These are phyloP conservation scores for Callithrix jacchus DNA, from an alignment of 2,113 vertebrate genomes.

Conservation along the genomic window DNA sequence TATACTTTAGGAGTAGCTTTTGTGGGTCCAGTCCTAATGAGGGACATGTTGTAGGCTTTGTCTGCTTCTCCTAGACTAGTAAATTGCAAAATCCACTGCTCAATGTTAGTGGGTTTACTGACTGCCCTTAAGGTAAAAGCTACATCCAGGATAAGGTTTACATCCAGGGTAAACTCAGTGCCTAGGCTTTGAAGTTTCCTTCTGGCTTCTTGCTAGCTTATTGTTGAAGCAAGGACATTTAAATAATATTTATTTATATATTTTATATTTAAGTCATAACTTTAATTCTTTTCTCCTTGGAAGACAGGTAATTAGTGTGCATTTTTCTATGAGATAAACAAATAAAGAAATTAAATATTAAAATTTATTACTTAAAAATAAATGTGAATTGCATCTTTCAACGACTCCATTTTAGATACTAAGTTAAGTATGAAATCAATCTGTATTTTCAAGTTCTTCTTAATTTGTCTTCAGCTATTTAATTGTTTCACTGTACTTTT, in stretches of 20 bases:
- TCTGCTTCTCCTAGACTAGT: not conserved
- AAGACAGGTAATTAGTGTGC: not conserved
- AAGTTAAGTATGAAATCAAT: not conserved
- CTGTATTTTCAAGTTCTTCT: not conserved
- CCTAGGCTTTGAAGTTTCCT: not conserved
- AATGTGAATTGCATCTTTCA: not conserved
- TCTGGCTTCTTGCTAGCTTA: not conserved
- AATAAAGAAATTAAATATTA: not conserved
- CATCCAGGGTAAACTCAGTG: not conserved
- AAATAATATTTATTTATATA: not conserved
- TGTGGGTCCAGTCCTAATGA: not conserved
- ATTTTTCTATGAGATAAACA: not conserved
- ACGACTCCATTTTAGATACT: not conserved
- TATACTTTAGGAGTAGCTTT: not conserved
- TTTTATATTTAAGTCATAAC: not conserved
- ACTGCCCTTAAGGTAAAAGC: not conserved
- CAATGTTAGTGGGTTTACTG: not conserved
- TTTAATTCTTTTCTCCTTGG: not conserved
- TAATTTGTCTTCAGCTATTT: not conserved
- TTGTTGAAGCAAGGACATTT: not conserved
- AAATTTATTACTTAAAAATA: not conserved
- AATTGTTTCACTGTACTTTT: not conserved
- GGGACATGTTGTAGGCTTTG: not conserved
- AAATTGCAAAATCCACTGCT: not conserved
- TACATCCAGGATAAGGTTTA: rapidly evolving